Conservation (phyloP, 37 sponge, comb jelly and placozoan species). For the Diacarnus erythraeanus region DNA sequence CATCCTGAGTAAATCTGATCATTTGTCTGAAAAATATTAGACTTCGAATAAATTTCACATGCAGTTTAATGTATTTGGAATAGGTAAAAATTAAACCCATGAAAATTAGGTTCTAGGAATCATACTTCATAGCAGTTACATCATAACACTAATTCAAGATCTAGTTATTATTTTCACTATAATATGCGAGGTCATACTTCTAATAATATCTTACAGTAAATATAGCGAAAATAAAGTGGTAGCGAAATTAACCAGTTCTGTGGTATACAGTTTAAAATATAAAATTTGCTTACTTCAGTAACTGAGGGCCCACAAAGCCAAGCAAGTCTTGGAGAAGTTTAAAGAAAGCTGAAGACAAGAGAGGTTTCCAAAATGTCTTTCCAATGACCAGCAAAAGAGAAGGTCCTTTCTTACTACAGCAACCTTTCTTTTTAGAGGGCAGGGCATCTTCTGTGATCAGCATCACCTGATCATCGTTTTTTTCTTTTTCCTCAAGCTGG, state of each 20-base stretch:
- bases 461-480: not conserved
- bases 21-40: constrained; percentile 33
- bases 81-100: no score
- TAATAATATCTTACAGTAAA: no score
- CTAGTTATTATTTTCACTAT: no score
- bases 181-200: no score
- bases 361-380: constrained; percentile 59
- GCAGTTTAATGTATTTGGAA: no score
- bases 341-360: constrained; percentile 60
- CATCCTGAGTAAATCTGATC: constrained; percentile 58
- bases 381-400: constrained; percentile 64
- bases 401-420: constrained; percentile 11
- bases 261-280: not conserved
- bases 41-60: no score
- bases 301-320: constrained; percentile 74
- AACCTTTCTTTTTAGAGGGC: not conserved
- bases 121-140: no score
- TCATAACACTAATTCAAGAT: no score
- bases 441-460: not conserved
- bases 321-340: constrained; percentile 69
- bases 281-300: constrained; percentile 65
- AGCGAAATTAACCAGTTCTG: no score
- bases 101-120: no score
- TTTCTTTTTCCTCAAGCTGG: not conserved
- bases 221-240: no score